These are phyloP conservation scores for Micrasema longulum DNA, from an alignment of 1,140 invertebrate species.

Conservation along the genomic window DNA sequence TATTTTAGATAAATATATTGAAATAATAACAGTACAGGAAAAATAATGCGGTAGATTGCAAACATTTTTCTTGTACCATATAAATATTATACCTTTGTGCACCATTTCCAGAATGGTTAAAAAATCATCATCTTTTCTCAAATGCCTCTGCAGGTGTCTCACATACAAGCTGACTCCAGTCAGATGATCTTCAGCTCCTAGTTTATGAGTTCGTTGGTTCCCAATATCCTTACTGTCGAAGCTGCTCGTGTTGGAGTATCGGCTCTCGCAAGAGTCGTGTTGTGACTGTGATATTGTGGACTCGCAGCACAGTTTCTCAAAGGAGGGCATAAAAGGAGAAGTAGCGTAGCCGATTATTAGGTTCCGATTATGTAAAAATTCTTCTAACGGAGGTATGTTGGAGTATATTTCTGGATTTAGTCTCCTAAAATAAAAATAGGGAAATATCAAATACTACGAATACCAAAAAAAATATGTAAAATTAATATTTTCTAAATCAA, in stretches of 20 bases:
- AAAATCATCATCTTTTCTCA: constrained; percentile 49
- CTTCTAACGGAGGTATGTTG: constrained; percentile 47
- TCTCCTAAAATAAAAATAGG: constrained; percentile 32
- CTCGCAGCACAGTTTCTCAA: constrained; percentile 46
- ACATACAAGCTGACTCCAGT: constrained; percentile 51
- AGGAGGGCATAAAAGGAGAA: constrained; percentile 51
- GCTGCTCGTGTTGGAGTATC: constrained; percentile 9
- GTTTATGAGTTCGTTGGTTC: constrained; percentile 16
- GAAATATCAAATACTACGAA: no score
- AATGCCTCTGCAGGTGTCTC: constrained; percentile 45
- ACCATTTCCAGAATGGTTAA: constrained; percentile 50
- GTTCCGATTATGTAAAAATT: constrained; percentile 47
- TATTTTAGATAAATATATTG: no score
- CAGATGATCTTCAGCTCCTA: constrained; percentile 19
- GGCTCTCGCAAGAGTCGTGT: constrained; percentile 42
- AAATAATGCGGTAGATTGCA: no score
- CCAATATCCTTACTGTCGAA: constrained; percentile 36
- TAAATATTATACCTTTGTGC: constrained; percentile 52
- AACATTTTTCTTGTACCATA: no score
- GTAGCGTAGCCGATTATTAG: constrained; percentile 52
- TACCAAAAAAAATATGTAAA: no score
- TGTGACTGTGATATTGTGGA: constrained; percentile 41
- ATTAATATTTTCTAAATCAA: neutral
- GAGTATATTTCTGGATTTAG: constrained; percentile 46
- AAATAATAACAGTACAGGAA: no score